A percentile compares a stretch with the other conserved stretches of the same genome.
These are phyloP conservation scores for Sitta carolinensis DNA, from an alignment of 2,797 vertebrate species.

Conservation along the genomic window DNA sequence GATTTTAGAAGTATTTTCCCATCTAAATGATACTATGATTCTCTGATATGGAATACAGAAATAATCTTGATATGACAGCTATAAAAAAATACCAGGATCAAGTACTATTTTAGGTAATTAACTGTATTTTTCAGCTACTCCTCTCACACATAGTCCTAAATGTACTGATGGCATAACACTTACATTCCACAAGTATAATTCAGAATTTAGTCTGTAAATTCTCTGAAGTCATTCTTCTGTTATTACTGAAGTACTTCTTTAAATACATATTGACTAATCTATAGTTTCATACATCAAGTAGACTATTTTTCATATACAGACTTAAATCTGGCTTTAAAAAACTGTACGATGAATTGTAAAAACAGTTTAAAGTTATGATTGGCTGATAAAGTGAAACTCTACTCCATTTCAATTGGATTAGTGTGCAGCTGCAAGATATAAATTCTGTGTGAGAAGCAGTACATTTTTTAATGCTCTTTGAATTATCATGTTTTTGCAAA, in stretches of 20 bases:
- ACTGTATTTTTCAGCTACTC: neutral
- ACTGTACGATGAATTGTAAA: conserved; percentile 73
- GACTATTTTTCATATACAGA: conserved; percentile 68
- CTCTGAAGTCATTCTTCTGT: conserved; percentile 43
- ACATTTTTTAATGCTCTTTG: conserved; percentile 70
- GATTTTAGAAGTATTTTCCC: neutral
- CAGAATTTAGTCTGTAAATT: neutral
- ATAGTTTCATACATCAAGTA: conserved; percentile 66
- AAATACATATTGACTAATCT: conserved; percentile 65
- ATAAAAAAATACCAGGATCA: neutral
- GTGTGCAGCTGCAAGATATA: conserved; percentile 72
- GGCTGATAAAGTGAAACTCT: conserved; percentile 69
- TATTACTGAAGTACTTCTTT: conserved; percentile 53
- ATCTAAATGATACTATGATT: neutral
- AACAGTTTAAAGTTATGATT: conserved; percentile 77
- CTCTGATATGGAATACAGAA: neutral
- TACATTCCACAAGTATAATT: neutral
- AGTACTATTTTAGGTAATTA: neutral
- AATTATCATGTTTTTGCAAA: conserved; percentile 74
- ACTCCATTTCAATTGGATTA: conserved; percentile 69
- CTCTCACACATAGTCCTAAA: neutral
- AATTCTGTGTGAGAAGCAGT: conserved; percentile 69
- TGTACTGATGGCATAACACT: neutral
- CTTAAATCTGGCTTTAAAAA: conserved; percentile 73
- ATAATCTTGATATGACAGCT: neutral